Conservation (phyloP, 2,113 vertebrate species). For the Potamarius usumacintae region DNA sequence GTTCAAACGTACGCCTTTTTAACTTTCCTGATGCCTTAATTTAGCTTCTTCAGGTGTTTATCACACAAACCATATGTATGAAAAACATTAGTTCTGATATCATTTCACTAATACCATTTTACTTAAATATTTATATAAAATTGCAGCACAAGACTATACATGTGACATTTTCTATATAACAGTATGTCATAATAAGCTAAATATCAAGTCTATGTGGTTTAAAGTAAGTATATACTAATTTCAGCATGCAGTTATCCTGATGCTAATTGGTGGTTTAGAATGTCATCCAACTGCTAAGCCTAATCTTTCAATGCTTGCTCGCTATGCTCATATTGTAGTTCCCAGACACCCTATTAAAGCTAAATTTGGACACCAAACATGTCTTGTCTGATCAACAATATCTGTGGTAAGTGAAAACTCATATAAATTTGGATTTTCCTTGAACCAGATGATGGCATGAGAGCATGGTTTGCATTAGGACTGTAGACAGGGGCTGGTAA, state of each 20-base stretch:
- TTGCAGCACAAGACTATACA: neutral
- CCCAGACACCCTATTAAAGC: neutral
- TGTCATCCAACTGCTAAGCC: neutral
- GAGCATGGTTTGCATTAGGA: constrained; percentile 49
- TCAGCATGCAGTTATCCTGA: neutral
- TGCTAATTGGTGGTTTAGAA: neutral
- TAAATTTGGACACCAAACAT: neutral
- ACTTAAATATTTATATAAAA: neutral
- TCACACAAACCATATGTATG: neutral
- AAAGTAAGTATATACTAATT: neutral
- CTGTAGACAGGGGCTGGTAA: constrained; percentile 35
- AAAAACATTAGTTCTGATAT: neutral
- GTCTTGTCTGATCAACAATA: constrained; percentile 16
- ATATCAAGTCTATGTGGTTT: neutral
- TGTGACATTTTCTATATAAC: neutral
- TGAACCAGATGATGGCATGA: constrained; percentile 19
- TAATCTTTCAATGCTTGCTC: neutral
- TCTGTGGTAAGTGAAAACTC: neutral
- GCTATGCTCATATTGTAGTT: neutral
- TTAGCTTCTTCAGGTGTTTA: neutral
- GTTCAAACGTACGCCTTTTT: neutral
- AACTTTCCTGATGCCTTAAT: neutral
- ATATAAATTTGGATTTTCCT: constrained; percentile 14
- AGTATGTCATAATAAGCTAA: neutral
- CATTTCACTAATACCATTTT: neutral